Conservation (phyloP, 2,113 vertebrate genomes). For the Paedocypris sp. region DNA sequence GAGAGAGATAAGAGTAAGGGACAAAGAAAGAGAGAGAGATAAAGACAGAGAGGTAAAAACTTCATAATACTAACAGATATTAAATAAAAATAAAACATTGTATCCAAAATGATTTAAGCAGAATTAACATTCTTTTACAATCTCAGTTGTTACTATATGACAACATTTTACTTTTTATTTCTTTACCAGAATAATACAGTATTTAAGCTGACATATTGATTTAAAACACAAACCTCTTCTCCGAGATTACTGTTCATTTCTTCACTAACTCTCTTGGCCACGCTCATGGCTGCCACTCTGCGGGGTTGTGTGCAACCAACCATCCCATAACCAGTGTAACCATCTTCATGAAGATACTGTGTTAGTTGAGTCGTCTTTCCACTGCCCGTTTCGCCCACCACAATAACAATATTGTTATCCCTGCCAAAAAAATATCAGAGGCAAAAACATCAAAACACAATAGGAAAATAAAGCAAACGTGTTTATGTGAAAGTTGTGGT, state of each 20-base stretch:
- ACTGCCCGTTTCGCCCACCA: slow-evolving; percentile 94
- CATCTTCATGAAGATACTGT: slow-evolving; percentile 92
- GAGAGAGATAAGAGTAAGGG: background rate
- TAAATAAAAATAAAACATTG: no score
- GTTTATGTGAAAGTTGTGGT: background rate
- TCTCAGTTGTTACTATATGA: no score
- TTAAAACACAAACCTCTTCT: slow-evolving; percentile 69
- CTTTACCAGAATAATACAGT: no score
- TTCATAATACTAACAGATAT: no score
- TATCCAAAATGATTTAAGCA: no score
- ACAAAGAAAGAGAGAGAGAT: no score
- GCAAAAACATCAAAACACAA: background rate
- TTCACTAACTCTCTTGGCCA: slow-evolving; percentile 95
- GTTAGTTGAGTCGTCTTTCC: slow-evolving; percentile 98
- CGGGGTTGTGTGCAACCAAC: slow-evolving; percentile 95
- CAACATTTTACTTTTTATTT: no score
- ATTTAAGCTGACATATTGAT: background rate
- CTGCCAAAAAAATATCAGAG: slow-evolving; percentile 46
- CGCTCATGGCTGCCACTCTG: slow-evolving; percentile 93
- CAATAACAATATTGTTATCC: slow-evolving; percentile 97
- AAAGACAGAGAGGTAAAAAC: no score
- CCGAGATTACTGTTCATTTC: slow-evolving; percentile 85
- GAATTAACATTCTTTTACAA: no score
- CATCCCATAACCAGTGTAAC: slow-evolving; percentile 95
- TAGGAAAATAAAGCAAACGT: background rate